Conservation (phyloP, 2,888 invertebrate species). For the Achlya flavicornis region DNA sequence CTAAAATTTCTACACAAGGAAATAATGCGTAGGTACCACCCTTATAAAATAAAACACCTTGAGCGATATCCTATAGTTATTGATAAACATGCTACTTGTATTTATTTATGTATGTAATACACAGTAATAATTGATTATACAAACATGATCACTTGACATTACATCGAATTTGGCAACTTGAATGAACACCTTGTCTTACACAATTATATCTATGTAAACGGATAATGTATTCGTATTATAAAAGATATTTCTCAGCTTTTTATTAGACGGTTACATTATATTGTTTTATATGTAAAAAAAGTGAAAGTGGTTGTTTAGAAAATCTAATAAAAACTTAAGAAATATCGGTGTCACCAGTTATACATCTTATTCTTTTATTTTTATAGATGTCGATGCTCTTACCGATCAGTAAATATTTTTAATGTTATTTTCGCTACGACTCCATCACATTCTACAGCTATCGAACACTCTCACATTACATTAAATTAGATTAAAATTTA, state of each 20-base stretch:
- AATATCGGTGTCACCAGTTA: slow-evolving; percentile 12
- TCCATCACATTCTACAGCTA: slow-evolving; percentile 79
- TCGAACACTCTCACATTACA: slow-evolving; percentile 82
- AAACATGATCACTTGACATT: slow-evolving; percentile 66
- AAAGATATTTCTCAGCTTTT: slow-evolving; percentile 27
- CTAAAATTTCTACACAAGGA: slow-evolving; percentile 58
- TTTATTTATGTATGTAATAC: slow-evolving; percentile 57
- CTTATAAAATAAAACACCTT: slow-evolving; percentile 74
- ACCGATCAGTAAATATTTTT: slow-evolving; percentile 53
- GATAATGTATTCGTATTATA: slow-evolving; percentile 25
- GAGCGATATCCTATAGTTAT: slow-evolving; percentile 79
- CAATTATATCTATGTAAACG: slow-evolving; percentile 39
- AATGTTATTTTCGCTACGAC: slow-evolving; percentile 66
- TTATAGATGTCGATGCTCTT: slow-evolving; percentile 18
- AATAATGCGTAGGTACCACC: slow-evolving; percentile 66
- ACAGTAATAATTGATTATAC: slow-evolving; percentile 72
- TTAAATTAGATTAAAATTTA: slow-evolving; percentile 78
- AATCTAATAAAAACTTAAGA: slow-evolving; percentile 30
- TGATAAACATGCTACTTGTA: slow-evolving; percentile 75
- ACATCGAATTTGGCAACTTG: slow-evolving; percentile 81
- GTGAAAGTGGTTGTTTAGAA: slow-evolving; percentile 20
- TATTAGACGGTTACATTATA: slow-evolving; percentile 10
- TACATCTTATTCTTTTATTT: slow-evolving; percentile 20
- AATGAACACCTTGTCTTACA: slow-evolving; percentile 72
- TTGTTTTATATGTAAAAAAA: slow-evolving; percentile 24